These are phyloP conservation scores for Drosophila diplacantha DNA, from an alignment of 2,888 invertebrate species.

Conservation along the genomic window DNA sequence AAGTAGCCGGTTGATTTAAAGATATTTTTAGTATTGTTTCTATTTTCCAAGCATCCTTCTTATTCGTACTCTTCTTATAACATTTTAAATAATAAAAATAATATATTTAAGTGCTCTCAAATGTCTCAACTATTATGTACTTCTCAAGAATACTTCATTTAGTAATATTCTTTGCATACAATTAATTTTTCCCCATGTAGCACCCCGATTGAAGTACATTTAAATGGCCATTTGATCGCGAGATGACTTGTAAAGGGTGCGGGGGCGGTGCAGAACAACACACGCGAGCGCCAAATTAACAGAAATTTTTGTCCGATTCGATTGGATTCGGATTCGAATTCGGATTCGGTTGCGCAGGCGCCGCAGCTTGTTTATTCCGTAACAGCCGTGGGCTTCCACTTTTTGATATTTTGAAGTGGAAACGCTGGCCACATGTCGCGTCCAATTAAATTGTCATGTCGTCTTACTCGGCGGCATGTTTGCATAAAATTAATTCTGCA, in stretches of 20 bases:
- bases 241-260: slow-evolving; percentile 26
- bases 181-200: neutral
- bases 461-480: slow-evolving; percentile 71
- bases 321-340: slow-evolving; percentile 13
- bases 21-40: too few species aligned
- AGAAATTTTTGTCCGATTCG: slow-evolving; percentile 43
- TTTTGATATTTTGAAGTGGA: slow-evolving; percentile 20
- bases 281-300: slow-evolving; percentile 70
- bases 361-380: slow-evolving; percentile 40
- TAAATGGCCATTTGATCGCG: slow-evolving; percentile 59
- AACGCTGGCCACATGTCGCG: slow-evolving; percentile 66
- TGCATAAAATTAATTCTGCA: slow-evolving; percentile 73
- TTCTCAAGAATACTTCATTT: too few species aligned
- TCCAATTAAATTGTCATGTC: slow-evolving; percentile 74
- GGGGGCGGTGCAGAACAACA: slow-evolving; percentile 55
- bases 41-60: too few species aligned
- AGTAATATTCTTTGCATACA: neutral
- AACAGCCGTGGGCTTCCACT: slow-evolving; percentile 33
- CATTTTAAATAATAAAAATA: neutral
- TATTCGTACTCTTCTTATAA: too few species aligned
- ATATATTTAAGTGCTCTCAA: too few species aligned
- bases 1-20: too few species aligned
- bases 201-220: slow-evolving; percentile 57
- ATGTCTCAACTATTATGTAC: too few species aligned
- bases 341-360: slow-evolving; percentile 56